Conservation (phyloP, 2,888 invertebrate species). For the Lycocerus yunnanus region DNA sequence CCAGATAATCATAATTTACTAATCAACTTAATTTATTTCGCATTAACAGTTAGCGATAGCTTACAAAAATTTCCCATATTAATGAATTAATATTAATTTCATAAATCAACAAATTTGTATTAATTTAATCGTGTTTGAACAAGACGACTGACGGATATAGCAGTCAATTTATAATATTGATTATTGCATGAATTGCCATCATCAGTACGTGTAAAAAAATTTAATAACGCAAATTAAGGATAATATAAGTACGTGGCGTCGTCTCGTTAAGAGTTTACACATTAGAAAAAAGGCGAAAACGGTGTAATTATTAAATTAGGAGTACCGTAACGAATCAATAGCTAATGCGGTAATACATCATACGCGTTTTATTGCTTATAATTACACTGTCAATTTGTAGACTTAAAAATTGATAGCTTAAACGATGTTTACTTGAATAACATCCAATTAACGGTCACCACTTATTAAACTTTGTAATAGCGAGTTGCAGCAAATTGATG, state of each 20-base stretch:
- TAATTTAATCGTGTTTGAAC: not conserved
- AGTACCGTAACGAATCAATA: constrained; percentile 19
- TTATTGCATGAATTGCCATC: not conserved
- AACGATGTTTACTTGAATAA: constrained; percentile 14
- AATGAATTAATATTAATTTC: not conserved
- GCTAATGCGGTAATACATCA: constrained; percentile 23
- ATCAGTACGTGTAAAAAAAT: not conserved
- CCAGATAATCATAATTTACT: constrained; percentile 3
- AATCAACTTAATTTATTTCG: constrained; percentile 3
- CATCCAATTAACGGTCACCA: constrained; percentile 7
- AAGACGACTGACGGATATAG: not conserved
- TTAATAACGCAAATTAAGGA: not conserved
- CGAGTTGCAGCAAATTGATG: not conserved
- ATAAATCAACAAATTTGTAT: not conserved
- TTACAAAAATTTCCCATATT: not conserved
- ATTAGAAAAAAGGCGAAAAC: constrained; percentile 6
- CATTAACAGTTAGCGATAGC: not conserved
- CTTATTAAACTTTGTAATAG: not conserved
- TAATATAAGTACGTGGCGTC: not conserved
- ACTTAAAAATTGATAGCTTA: constrained; percentile 18
- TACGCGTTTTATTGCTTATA: constrained; percentile 22
- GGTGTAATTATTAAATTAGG: constrained; percentile 31
- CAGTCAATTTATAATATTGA: constrained; percentile 1
- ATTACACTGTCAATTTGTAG: constrained; percentile 29
- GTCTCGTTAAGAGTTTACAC: not conserved